Base-by-base conservation (phyloP, 2,797 vertebrate genomes). In the Eulemur rubriventer region DNA sequence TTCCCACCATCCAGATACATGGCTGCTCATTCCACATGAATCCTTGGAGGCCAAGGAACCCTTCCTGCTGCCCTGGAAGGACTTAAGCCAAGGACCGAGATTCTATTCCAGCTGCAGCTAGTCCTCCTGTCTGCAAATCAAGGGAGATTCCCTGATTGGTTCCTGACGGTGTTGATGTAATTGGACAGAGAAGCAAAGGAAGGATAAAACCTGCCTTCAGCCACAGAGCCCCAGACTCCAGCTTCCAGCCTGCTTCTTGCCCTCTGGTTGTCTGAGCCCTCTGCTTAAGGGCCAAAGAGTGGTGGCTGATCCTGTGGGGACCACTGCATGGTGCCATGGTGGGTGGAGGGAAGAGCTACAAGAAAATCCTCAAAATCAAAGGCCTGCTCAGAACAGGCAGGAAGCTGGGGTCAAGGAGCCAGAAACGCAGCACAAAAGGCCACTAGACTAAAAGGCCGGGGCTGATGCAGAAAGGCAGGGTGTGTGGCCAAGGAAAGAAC, bases 381-480 rank as follows among this genome's bases (percentile, higher is more conserved):
- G 88, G 79, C 84, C 48, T 81, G 80, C 79, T 81, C 72, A 72
- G 17, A 78, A 83, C 95, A 89, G 80, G 76, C 43, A 35, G 95
- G 91, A 95, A 97, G 59, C 85, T 8, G 43, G 76, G 81, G 63
- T 89, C 50, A 17, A 4, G 65, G 82, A 94, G 38, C 57, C 46
- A 57, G 75, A 81, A 55, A 41, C 12, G 50, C 46, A 48, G 4
- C 48, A 12, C 38, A 57, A 83, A 91, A 83, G 59, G 50, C 12
- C 38, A 72, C 69, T 33, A 26, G 79, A 48, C 48, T 24, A 28
- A 63, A 89, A 70, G 73, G 57, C 88, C 88, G 59, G 63, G 55
- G 61, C 70, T 48, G 7, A 87, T 57, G 38, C 9, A 11, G 48
- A 80, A 63, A 76, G n/a, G 57, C 89, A 76, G 73, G 38, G 52